Base-by-base conservation (phyloP, 2,113 vertebrate species). In the Melanocharis versteri region DNA sequence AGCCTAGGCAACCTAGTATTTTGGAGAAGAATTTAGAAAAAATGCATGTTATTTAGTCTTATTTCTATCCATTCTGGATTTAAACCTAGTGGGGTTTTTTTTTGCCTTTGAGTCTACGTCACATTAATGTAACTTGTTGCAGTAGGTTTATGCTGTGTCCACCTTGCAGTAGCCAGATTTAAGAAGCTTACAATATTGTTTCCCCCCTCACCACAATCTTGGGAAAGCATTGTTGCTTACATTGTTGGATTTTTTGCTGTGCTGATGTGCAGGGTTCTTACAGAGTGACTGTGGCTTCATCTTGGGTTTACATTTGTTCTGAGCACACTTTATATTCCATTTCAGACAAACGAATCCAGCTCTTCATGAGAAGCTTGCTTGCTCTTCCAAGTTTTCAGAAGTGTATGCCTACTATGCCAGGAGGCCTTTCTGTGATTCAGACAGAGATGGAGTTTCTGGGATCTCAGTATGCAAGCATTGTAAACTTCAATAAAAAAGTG, bases 401-500 rank as follows among this genome's bases (percentile, higher is more conserved):
- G 64, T 97, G 96, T 75, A 97, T 98, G 96, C 98, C 98, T 88
- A 50, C 98, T 7, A 27, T 99, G 40, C 99, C 98, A 18, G 98
- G 98, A 45, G 99, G 99, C 64, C 98, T 99, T 83, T 96, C 97
- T 6, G 95, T 98, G 62, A 97, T 99, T 94, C 98, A 98, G 82
- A 89, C 97, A 2, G 99, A 99, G 94, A 96, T 99, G 37, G 97
- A 98, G 62, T 50, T 83, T 2, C 47, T 99, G 48, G 99, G 98
- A 68, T 97, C 97, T 61, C 98, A 98, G 66, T 99, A 98, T 48
- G 94, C 98, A 39, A 97, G 94, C 96, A 98, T 99, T 68, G 98
- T 99, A 58, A 99, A 99, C 96, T 98, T 99, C 95, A 99, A 99
- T 97, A 99, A 98, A 88, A 97, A 97, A 84, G 99, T 99, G 16